Evolutionary conservation across 2,888 invertebrate genomes (phyloP), one percentile per base, ranked within the genome.

Genomic region (Amorpha juglandis): DNA sequence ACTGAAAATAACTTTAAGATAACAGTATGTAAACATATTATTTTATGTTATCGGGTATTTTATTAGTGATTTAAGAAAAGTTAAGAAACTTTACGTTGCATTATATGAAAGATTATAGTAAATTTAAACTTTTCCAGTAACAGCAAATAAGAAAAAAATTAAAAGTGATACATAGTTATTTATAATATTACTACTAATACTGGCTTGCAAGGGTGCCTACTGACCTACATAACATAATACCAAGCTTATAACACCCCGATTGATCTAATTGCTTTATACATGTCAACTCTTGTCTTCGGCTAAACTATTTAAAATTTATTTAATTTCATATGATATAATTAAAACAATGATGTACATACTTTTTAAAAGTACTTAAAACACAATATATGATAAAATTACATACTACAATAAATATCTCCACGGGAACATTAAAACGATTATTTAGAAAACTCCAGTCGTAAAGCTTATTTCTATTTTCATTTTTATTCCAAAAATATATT

Each of bases 171-270:
- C 45, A 47, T 62, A 70, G 72, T 71, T 78, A 76, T 75, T 76
- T 74, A 71, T 78, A 77, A 68, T 68, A n/a, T 67, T 55, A 73
- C 55, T 55, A 63, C 52, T 68, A 69, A 68, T 53, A 64, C 63
- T 12, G 42, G 19, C 65, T 68, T 75, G 71, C 70, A 74, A 74
- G 78, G 77, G 79, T 83, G 84, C 67, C 65, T 73, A 74, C 71
- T 85, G 86, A 84, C 84, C 83, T 80, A 77, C 74, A 77, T 58
- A 42, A 42, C 19, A 58, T 42, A 58, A 58, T 42, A 19, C 16
- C 19, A 19, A 42, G 58, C 42, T 1, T 42, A 19, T 38, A 19
- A 38, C 42, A 58, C 38, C 12, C 0, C 14, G 33, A 12, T 42
- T 42, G 58, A 58, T 42, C 38, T 42, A 58, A 42, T 58, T 58